Conservation (phyloP, 2,797 vertebrate species). For the Gadopsis bispinosus region DNA sequence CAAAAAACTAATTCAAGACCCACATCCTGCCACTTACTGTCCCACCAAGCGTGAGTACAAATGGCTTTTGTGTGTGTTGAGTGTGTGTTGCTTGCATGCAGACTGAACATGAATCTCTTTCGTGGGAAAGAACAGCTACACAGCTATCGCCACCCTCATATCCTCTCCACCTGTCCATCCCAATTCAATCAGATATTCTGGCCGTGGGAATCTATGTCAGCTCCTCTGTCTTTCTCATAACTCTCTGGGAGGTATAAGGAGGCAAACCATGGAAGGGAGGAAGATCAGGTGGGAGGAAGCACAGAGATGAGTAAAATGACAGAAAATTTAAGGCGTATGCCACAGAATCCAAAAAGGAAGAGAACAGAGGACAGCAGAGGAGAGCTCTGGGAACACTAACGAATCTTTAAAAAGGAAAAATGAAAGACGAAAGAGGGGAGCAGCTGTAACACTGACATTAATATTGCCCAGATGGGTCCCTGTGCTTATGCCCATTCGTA, state of each 20-base stretch:
- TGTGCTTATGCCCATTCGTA: conserved; percentile 19
- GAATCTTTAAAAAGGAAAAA: conserved; percentile 36
- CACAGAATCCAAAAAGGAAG: conserved; percentile 9
- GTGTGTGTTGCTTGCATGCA: conserved; percentile 16
- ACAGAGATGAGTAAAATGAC: conserved; percentile 36
- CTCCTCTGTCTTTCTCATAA: conserved; percentile 41
- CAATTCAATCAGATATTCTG: conserved; percentile 58
- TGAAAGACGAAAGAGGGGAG: conserved; percentile 29
- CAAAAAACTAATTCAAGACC: conserved; percentile 1
- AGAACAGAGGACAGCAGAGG: conserved; percentile 24
- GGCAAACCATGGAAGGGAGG: conserved; percentile 24
- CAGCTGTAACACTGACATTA: conserved; percentile 60
- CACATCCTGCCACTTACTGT: neutral
- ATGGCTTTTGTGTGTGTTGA: neutral
- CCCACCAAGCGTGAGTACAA: neutral
- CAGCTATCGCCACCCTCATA: conserved; percentile 21
- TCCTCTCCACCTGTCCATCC: conserved; percentile 41
- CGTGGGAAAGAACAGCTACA: conserved; percentile 22
- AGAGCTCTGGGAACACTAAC: conserved; percentile 9
- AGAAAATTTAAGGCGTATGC: conserved; percentile 26
- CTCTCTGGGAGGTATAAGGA: conserved; percentile 25
- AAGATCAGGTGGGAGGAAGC: conserved; percentile 44
- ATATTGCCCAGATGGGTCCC: conserved; percentile 49
- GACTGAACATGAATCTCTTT: conserved; percentile 33
- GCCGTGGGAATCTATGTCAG: conserved; percentile 59